phyloP scores from a whole-genome alignment of 1,140 invertebrate genomes.

The Pseudachorutes palmiensis region DNA sequence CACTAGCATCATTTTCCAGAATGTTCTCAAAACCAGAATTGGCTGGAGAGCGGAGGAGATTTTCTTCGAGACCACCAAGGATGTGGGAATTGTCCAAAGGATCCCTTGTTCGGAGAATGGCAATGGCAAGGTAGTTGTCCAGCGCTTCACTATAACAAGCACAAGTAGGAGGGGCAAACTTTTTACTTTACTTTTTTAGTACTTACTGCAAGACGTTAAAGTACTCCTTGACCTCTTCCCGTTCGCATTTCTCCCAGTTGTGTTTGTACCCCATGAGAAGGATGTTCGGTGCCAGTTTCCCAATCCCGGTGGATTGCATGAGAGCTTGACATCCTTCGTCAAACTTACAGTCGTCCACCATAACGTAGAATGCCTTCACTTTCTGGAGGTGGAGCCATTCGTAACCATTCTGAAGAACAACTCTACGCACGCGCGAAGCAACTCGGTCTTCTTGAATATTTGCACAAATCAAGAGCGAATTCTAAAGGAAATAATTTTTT shows the following conservation, averaged over 20 bases:
- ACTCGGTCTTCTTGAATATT: conserved; percentile 66
- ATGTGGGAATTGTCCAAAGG: conserved; percentile 67
- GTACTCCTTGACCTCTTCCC: conserved; percentile 70
- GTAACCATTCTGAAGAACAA: conserved; percentile 56
- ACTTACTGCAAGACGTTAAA: conserved; percentile 89
- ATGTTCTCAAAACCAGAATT: conserved; percentile 11
- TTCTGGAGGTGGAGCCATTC: conserved; percentile 64
- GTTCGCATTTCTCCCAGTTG: conserved; percentile 68
- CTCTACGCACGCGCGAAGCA: conserved; percentile 55
- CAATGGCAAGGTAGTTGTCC: conserved; percentile 78
- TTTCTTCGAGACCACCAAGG: neutral
- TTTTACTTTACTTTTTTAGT: neutral
- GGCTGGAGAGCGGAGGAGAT: neutral
- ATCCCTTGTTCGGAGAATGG: conserved; percentile 70
- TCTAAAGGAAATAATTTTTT: conserved; percentile 38
- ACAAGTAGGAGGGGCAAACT: neutral
- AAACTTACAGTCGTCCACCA: conserved; percentile 66
- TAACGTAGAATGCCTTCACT: conserved; percentile 81
- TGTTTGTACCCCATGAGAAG: conserved; percentile 88
- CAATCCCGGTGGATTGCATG: conserved; percentile 73
- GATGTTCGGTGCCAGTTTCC: conserved; percentile 87
- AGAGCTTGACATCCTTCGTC: conserved; percentile 70
- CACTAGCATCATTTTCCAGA: conserved; percentile 23
- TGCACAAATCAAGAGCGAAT: conserved; percentile 81
- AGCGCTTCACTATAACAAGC: conserved; percentile 69